Evolutionary conservation across 2,888 invertebrate species (phyloP), one percentile per base, ranked within the genome.

Genomic region (Pachydiplax longipennis): DNA sequence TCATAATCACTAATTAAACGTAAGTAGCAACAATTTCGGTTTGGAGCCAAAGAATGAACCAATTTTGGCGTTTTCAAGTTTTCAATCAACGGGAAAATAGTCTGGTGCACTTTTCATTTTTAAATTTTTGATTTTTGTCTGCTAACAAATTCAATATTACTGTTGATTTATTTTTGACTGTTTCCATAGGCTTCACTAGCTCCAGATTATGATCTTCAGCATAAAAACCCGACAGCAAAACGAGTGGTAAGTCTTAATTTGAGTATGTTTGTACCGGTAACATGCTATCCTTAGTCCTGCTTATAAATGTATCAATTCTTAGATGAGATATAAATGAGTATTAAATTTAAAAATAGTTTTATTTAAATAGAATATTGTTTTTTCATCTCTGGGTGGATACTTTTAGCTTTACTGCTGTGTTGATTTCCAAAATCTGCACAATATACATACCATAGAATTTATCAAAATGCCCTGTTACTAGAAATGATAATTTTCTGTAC

Each of bases 171-270:
- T 87, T 87, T 87, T 87, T 91, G 81, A 65, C 80, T 82, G 44
- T 65, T 82, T 73, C 65, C 65, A 44, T 82, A 81, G 82, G 91
- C 73, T 18, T 61, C 90, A 35, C 40, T 81, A 53, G 90, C 96
- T 92, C 96, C 96, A 15, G 96, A 96, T 92, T 97, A 96, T 93
- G 97, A 97, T 93, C 93, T 95, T 91, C 96, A 96, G 93, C 96
- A 96, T 92, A 96, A 96, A 93, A 95, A 95, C 90, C 96, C 96
- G 2, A 93, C 95, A 80, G 95, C 95, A 91, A 95, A 94, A 92
- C 95, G 95, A 93, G 94, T 94, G 91, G 95, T 95, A 93, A 93
- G 94, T 94, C 91, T 73, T 80, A 31, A 61, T 80, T 58, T 90
- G 53, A 87, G 90, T 90, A 91, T 91, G 90, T 73, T 83, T 73